phyloP scores from a whole-genome alignment of 2,113 vertebrate genomes.

The Kobus ellipsiprymnus region DNA sequence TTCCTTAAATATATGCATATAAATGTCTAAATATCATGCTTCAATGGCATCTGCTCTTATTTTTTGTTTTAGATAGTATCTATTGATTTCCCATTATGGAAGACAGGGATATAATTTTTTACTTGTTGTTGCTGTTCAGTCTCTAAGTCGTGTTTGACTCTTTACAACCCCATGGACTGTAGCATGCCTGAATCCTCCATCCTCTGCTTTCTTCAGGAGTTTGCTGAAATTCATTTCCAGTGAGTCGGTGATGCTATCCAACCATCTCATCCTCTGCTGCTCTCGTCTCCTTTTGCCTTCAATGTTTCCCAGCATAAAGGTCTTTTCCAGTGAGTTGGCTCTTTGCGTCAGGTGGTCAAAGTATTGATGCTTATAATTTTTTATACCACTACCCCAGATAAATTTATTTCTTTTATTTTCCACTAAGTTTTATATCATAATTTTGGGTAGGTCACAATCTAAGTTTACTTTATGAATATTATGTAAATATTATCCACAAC shows the following conservation, averaged over 20 bases:
- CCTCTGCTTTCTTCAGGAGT: neutral
- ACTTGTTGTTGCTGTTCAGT: neutral
- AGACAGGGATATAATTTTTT: neutral
- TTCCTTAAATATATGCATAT: neutral
- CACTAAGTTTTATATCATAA: neutral
- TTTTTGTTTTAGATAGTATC: neutral
- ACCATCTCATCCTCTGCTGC: neutral
- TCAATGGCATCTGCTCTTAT: neutral
- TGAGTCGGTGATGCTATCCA: neutral
- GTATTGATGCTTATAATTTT: neutral
- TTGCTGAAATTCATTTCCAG: neutral
- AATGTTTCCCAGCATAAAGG: neutral
- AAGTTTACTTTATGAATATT: neutral
- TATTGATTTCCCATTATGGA: neutral
- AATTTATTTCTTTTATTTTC: neutral
- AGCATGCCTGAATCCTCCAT: neutral
- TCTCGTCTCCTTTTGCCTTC: neutral
- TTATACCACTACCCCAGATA: neutral
- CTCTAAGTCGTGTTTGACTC: rapidly evolving
- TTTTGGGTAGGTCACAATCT: neutral
- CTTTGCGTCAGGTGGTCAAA: neutral
- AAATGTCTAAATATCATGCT: neutral
- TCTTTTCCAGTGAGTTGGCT: neutral
- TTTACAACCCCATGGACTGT: neutral
- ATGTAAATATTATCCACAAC: neutral